Evolutionary conservation across 2,113 vertebrate species (phyloP).

Genomic region (Cyprinodon brontotheroides): DNA sequence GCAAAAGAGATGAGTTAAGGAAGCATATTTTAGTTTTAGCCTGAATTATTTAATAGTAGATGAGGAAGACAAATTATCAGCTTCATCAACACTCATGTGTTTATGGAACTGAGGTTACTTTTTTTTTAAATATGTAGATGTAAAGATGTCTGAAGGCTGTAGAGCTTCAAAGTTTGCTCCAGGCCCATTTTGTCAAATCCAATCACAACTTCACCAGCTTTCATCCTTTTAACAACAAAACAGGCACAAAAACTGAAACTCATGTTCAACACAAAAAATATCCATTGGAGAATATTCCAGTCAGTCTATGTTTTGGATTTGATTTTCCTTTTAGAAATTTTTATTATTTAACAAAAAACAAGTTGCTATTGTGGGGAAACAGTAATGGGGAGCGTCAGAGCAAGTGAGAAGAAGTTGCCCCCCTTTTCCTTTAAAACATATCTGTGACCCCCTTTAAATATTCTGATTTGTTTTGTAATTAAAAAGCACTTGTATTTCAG

Average conservation of each 20-base stretch:
- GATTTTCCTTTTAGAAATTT: too few species aligned
- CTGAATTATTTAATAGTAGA: background rate
- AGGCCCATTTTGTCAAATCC: conserved; percentile 38
- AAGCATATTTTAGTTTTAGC: background rate
- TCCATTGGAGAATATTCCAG: conserved; percentile 27
- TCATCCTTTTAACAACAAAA: background rate
- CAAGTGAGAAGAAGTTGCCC: too few species aligned
- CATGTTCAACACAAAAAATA: conserved; percentile 28
- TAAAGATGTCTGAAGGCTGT: conserved; percentile 32
- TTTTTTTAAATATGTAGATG: conserved; percentile 22
- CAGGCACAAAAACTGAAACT: conserved; percentile 15
- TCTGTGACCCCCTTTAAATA: too few species aligned
- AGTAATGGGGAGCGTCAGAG: too few species aligned
- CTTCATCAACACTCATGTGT: conserved; percentile 27
- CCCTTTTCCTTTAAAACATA: too few species aligned
- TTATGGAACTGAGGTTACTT: conserved; percentile 10
- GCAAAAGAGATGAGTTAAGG: background rate
- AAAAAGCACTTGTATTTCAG: too few species aligned
- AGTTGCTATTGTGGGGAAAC: too few species aligned
- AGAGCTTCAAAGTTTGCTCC: conserved; percentile 46
- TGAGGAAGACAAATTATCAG: conserved; percentile 16
- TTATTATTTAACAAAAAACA: too few species aligned
- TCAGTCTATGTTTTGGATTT: too few species aligned
- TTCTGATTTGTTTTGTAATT: too few species aligned
- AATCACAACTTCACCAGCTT: background rate